Base-by-base conservation (phyloP, 2,113 vertebrate genomes). In the Aramus guarauna region DNA sequence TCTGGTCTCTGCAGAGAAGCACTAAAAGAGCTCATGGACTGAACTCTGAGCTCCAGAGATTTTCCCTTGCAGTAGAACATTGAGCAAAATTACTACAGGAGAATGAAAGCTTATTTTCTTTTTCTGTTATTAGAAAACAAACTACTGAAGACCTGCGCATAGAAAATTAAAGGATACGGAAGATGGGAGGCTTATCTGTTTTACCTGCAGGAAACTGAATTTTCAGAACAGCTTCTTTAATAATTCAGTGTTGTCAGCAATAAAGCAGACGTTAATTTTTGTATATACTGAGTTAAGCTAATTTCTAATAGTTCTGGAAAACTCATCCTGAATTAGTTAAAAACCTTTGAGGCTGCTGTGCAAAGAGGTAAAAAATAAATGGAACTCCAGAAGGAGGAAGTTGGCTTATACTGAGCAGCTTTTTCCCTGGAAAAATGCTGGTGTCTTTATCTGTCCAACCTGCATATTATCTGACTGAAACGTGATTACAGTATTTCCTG, bases 91-190 rank as follows among this genome's bases (percentile, higher is more conserved):
- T 47, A 59, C 30, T 47, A n/a, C 15, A 67, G 22, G 26, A 62
- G 37, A 7, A 47, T 41, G 52, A 79, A 68, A 52, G 4, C 16
- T 79, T 53, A 8, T 50, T 64, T 75, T 67, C 32, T 59, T 94
- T 1, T 62, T 48, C 15, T n/a, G 0, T 66, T 77, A 21, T 21
- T 39, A 15, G 52, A n/a, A 68, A 64, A 67, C 23, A 23, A 41
- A 50, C 9, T 0, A 0, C 45, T 34, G 0, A 50, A 32, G 37
- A 29, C 8, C 6, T 37, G 11, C 10, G 15, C 7, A 6, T 34
- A 68, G 13, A 26, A 12, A 62, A 80, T 23, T 64, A 68, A 68
- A 62, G 14, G 26, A 15, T 39, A 63, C 68, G 17, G 36, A 7
- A 15, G 36, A 7, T 60, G 27, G 58, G 48, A 68, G 4, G 13